Evolutionary conservation across 2,888 invertebrate genomes (phyloP).

Genomic region (Dioctria linearis): DNA sequence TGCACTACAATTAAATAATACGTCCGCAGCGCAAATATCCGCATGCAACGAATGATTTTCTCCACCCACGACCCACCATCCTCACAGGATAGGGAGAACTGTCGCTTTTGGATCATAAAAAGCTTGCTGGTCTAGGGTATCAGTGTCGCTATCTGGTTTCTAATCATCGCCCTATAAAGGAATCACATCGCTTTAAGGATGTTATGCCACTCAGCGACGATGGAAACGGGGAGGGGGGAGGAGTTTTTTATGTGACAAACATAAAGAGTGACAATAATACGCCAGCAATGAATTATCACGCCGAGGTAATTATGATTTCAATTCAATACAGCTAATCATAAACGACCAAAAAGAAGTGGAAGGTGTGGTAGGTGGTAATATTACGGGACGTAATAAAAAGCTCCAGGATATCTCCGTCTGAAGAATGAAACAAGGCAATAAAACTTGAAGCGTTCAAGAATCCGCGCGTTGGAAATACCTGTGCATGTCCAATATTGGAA

Average conservation of each 20-base stretch:
- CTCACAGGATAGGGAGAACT: background rate
- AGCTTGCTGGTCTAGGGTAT: background rate
- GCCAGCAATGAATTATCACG: conserved; percentile 1
- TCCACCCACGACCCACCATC: background rate
- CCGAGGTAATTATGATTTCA: conserved; percentile 39
- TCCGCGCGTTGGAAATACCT: too few species aligned
- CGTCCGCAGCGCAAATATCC: background rate
- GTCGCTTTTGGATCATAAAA: conserved; percentile 20
- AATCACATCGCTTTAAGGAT: background rate
- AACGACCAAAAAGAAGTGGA: background rate
- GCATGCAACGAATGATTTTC: conserved; percentile 1
- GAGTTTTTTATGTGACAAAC: background rate
- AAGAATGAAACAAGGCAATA: too few species aligned
- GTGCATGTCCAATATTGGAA: too few species aligned
- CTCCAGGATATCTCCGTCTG: background rate
- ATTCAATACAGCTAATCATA: conserved; percentile 30
- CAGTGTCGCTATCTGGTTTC: too few species aligned
- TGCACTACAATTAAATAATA: conserved; percentile 40
- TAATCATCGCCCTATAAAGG: too few species aligned
- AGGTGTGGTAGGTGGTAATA: background rate
- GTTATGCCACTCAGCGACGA: background rate
- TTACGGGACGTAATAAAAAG: background rate
- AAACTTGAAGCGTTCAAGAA: too few species aligned
- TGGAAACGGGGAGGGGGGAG: too few species aligned
- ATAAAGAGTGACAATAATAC: background rate